Base-by-base conservation (phyloP, 2,113 vertebrate genomes). In the Edolisoma coerulescens region DNA sequence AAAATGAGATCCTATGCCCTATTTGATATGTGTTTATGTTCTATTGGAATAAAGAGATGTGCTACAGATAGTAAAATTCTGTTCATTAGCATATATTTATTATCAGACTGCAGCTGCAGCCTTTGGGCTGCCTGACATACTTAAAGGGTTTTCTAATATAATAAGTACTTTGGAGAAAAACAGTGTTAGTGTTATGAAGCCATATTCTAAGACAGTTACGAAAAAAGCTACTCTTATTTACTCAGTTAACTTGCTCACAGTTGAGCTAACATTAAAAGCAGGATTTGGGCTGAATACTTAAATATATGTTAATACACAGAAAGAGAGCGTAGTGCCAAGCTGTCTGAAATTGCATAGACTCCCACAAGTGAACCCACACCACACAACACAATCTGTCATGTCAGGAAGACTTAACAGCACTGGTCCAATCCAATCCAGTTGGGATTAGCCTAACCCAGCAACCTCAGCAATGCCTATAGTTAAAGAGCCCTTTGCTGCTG, bases 41-140 rank as follows among this genome's bases (percentile, higher is more conserved):
- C 54, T 57, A 64, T 18, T 7, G 10, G 84, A 95, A 94, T 92
- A 87, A 87, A 94, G 42, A 90, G 80, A 85, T 39, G 28, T 3
- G 5, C 82, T 86, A 54, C 39, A 73, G 33, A 95, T 28, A 93
- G 87, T 32, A 24, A 86, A 90, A 77, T 63, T 93, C 59, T 81
- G 53, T 84, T 96, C 92, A 93, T 92, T 96, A 94, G 68, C 44
- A 65, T 54, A 39, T 86, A 80, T 89, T 96, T 93, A 88, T 81
- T 79, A 77, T 71, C 76, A 90, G 76, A 67, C 33, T 81, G 60
- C 93, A 96, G 90, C 87, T 95, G 89, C 68, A 94, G 74, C 81
- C 65, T 79, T 95, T 96, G 65, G 89, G 89, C 71, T 84, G 63
- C 70, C 70, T 95, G 82, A 91, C 79, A 86, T 56, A 91, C 54